Percentiles rank a stretch among this genome's conserved stretches.
phyloP scores from a whole-genome alignment of 2,797 vertebrate species.

The Fringilla coelebs region DNA sequence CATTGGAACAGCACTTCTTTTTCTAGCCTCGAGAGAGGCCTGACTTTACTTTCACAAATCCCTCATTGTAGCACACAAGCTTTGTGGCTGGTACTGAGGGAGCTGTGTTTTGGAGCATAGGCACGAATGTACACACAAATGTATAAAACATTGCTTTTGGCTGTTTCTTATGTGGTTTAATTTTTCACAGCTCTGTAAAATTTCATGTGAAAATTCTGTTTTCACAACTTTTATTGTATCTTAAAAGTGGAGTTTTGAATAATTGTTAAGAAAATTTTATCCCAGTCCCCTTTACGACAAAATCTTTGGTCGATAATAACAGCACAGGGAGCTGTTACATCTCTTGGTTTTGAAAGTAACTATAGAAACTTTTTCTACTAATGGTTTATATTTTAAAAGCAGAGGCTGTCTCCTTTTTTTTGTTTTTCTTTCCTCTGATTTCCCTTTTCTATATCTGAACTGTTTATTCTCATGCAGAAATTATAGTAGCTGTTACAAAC shows the following conservation, averaged over 20 bases:
- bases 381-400: conserved; percentile 11
- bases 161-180: background rate
- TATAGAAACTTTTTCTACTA: background rate
- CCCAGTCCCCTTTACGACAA: background rate
- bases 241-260: background rate
- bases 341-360: background rate
- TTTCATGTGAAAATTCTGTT: background rate
- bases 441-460: background rate
- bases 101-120: background rate
- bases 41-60: background rate
- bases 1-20: background rate
- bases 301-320: background rate
- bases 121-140: background rate
- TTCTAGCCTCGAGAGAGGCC: background rate
- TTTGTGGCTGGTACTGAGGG: background rate
- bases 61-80: fast-evolving
- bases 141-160: background rate
- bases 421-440: background rate
- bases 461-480: conserved; percentile 17
- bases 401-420: background rate
- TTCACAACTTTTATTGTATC: background rate
- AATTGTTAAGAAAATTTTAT: background rate
- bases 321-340: background rate
- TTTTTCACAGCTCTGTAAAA: conserved; percentile 11
- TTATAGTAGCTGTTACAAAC: background rate